Percentiles rank a stretch among this genome's conserved stretches.
These are phyloP conservation scores for Phodopus roborovskii DNA, from an alignment of 2,113 vertebrate species.

Conservation along the genomic window DNA sequence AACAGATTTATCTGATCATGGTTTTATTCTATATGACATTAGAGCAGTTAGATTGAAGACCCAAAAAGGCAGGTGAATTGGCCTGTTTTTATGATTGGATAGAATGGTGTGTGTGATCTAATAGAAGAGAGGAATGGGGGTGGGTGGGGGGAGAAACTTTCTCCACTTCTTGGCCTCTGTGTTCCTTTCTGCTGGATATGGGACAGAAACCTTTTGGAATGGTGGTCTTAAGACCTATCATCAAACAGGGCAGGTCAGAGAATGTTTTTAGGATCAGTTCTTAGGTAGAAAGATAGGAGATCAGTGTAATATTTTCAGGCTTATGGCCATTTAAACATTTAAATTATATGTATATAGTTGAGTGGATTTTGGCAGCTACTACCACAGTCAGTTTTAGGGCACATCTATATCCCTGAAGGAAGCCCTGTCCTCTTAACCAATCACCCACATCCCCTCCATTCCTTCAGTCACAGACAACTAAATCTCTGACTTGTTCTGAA, in stretches of 20 bases:
- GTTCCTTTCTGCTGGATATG: neutral
- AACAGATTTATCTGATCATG: neutral
- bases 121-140: neutral
- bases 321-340: conserved; percentile 19
- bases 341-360: neutral
- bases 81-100: neutral
- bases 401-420: neutral
- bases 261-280: neutral
- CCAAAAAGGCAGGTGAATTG: neutral
- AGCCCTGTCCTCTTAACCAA: neutral
- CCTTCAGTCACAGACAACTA: neutral
- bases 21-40: neutral
- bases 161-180: neutral
- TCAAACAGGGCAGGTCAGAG: neutral
- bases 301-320: neutral
- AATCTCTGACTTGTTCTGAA: neutral
- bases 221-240: neutral
- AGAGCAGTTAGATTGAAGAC: neutral
- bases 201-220: neutral
- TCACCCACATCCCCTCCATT: neutral
- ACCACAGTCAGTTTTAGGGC: neutral
- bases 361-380: neutral
- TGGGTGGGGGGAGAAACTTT: neutral
- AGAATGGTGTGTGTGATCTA: neutral
- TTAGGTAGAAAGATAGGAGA: neutral